These are phyloP conservation scores for Lepus americanus DNA, from an alignment of 2,113 vertebrate genomes.

Conservation along the genomic window DNA sequence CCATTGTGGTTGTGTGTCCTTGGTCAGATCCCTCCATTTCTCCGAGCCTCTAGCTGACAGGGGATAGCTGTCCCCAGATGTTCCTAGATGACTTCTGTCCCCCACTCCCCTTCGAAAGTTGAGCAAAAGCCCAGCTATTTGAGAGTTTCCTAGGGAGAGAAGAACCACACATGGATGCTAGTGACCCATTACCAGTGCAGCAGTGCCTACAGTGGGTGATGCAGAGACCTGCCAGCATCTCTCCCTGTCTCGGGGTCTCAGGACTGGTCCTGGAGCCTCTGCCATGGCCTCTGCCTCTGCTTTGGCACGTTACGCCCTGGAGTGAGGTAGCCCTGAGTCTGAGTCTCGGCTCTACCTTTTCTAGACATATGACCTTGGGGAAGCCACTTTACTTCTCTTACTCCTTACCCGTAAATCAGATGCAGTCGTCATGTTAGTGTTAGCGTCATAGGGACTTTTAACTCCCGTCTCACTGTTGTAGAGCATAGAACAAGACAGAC, in stretches of 20 bases:
- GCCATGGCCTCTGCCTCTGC: not conserved
- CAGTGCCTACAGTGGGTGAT: not conserved
- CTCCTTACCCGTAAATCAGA: not conserved
- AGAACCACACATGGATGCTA: not conserved
- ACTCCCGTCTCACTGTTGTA: not conserved
- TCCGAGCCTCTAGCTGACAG: not conserved
- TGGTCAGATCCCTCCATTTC: not conserved
- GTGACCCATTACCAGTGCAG: not conserved
- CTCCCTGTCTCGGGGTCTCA: not conserved
- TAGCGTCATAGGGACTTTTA: not conserved
- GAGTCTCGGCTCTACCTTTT: not conserved
- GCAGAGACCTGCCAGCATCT: not conserved
- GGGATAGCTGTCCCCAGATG: not conserved
- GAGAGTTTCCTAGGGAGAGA: not conserved
- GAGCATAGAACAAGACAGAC: not conserved
- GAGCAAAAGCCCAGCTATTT: not conserved
- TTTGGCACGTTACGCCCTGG: not conserved
- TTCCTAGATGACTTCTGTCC: not conserved
- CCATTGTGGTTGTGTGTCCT: not conserved
- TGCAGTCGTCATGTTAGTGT: not conserved
- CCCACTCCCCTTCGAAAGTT: not conserved
- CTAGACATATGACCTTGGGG: not conserved
- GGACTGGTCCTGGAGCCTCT: not conserved
- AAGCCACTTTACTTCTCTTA: not conserved
- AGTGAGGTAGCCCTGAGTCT: not conserved